Evolutionary conservation across 2,113 vertebrate species (phyloP).

Genomic region (Crocuta crocuta): DNA sequence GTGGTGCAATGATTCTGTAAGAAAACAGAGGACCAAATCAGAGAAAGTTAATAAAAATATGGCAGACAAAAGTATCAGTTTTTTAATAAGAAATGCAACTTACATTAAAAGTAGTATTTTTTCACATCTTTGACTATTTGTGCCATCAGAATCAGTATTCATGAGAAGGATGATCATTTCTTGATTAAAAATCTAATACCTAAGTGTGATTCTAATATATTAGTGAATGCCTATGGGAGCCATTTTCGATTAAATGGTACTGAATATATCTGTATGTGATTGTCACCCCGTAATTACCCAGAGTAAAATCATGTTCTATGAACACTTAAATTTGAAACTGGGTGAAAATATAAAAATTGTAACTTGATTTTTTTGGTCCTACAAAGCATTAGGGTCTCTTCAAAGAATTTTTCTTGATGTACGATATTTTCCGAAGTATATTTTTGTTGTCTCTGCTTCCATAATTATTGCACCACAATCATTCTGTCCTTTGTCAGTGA

Average conservation of each 20-base stretch:
- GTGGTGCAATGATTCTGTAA: not conserved
- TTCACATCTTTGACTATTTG: conserved; percentile 5
- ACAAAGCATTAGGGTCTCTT: conserved; percentile 42
- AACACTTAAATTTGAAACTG: conserved; percentile 55
- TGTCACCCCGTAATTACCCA: conserved; percentile 59
- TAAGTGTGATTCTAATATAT: conserved; percentile 49
- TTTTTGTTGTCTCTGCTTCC: conserved; percentile 53
- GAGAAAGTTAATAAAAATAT: not conserved
- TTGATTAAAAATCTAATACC: conserved; percentile 70
- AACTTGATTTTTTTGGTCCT: conserved; percentile 31
- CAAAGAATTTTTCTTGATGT: conserved; percentile 30
- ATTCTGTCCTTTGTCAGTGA: conserved; percentile 25
- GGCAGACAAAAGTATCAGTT: not conserved
- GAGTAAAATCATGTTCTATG: conserved; percentile 39
- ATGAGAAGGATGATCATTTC: conserved; percentile 48
- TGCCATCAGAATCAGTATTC: conserved; percentile 43
- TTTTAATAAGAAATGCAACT: conserved; percentile 28
- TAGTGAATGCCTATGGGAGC: conserved; percentile 3
- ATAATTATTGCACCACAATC: conserved; percentile 17
- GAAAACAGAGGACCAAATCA: not conserved
- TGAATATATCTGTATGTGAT: conserved; percentile 60
- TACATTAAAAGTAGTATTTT: conserved; percentile 39
- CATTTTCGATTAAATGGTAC: conserved; percentile 38
- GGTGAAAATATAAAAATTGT: conserved; percentile 49
- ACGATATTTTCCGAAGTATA: conserved; percentile 7